Evolutionary conservation across 2,113 vertebrate species (phyloP).

Genomic region (Nicator chloris): DNA sequence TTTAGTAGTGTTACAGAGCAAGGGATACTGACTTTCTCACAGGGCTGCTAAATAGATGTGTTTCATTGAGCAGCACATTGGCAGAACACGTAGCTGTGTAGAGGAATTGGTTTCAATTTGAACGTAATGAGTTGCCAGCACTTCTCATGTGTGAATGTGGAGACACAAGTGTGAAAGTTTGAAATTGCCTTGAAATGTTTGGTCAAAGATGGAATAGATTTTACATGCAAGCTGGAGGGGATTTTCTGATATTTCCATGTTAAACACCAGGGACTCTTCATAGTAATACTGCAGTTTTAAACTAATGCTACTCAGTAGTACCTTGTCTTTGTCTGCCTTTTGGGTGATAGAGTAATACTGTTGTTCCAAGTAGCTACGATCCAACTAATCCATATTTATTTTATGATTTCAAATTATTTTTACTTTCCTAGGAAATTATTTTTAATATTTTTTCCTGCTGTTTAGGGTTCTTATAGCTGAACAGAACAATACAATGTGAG

Average conservation of each 20-base stretch:
- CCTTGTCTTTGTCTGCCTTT: neutral
- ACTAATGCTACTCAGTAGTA: neutral
- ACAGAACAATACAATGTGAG: neutral
- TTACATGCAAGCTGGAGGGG: neutral
- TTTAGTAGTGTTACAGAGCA: neutral
- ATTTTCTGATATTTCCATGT: neutral
- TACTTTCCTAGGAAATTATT: neutral
- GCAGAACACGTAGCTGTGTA: fast-evolving
- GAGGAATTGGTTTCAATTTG: neutral
- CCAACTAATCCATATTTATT: neutral
- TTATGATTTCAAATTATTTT: neutral
- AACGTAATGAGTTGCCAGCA: neutral
- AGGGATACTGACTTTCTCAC: neutral
- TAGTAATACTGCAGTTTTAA: neutral
- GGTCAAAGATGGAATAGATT: neutral
- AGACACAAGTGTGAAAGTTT: neutral
- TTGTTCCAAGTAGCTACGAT: neutral
- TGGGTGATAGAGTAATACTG: neutral
- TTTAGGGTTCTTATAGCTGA: neutral
- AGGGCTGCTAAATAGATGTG: neutral
- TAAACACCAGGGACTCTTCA: neutral
- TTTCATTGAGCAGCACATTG: neutral
- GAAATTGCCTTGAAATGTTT: neutral
- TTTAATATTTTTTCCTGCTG: neutral
- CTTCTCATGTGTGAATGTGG: neutral